Base-by-base conservation (phyloP, 2,113 vertebrate species). In the Entelurus aequoreus region DNA sequence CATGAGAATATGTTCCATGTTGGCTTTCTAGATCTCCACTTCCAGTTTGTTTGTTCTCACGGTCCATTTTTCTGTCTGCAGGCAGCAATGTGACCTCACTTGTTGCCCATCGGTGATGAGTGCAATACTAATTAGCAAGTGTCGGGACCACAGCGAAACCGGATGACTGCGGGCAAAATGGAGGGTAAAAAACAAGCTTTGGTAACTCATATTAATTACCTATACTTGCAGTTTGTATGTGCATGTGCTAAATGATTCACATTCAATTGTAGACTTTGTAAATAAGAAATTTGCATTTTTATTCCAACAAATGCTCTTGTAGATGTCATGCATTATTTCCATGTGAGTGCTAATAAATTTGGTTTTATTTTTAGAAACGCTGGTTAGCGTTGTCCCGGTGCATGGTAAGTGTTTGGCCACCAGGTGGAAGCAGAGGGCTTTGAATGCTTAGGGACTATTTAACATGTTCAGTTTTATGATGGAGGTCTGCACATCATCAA, bases 261-360 rank as follows among this genome's bases (percentile, higher is more conserved):
- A 73, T 81, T 72, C 65, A 83, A 68, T 81, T 84, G 87, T 82
- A 81, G 72, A 82, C 66, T 84, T 86, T 88, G 84, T 88, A 90
- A 82, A 88, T 88, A 89, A 85, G 68, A 78, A 68, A 60, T 80
- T 72, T 62, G 74, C 60, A 59, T 84, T 86, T 88, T 85, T 86
- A 84, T 88, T 88, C 74, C 68, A 64, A 69, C 57, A 68, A 78
- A 78, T 71, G 77, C 66, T 80, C 72, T 64, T 66, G 69, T 84
- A 79, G 75, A 81, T 85, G 74, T 84, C 63, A 79, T 81, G 75
- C 72, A 71, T 86, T 83, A 49, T 80, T 55, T 83, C 67, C 64
- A 67, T 69, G 80, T 89, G 82, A 87, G 85, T 77, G 84, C 82
- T 77, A 85, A 88, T 84, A 86, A 88, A 88, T 75, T 72, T 64